phyloP scores from a whole-genome alignment of 1,140 invertebrate genomes.

The Bemisia tabaci region DNA sequence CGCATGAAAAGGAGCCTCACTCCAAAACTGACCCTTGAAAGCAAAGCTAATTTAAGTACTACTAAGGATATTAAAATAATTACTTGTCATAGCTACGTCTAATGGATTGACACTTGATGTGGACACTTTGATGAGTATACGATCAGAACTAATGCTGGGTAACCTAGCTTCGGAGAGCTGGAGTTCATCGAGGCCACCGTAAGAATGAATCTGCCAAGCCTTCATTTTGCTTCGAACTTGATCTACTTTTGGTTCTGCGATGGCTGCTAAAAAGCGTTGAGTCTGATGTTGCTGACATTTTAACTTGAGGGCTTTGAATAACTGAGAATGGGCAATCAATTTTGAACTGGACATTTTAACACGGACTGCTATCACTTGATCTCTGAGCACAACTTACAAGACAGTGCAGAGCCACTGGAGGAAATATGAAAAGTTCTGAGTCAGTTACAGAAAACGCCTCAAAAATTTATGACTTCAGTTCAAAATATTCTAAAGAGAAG shows the following conservation, averaged over 20 bases:
- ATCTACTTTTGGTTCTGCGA: not conserved
- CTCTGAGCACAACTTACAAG: no score
- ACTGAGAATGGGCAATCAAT: not conserved
- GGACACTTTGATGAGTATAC: conserved; percentile 64
- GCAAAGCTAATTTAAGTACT: no score
- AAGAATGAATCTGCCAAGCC: conserved; percentile 63
- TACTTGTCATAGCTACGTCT: conserved; percentile 72
- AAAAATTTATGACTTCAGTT: no score
- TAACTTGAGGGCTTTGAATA: not conserved
- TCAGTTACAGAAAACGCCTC: no score
- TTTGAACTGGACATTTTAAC: not conserved
- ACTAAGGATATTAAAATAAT: no score
- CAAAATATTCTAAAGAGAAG: no score
- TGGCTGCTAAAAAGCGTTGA: not conserved
- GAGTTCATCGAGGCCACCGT: conserved; percentile 51
- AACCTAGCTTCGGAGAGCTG: conserved; percentile 43
- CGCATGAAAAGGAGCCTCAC: no score
- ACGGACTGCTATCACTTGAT: no score
- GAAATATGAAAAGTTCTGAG: no score
- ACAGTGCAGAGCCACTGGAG: no score
- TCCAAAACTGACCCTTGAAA: no score
- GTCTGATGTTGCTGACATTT: not conserved
- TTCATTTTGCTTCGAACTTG: conserved; percentile 33
- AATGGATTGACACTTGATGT: conserved; percentile 84
- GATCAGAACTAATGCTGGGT: conserved; percentile 53